Base-by-base conservation (phyloP, 1,140 invertebrate species). In the Aphelenchoides avenae region DNA sequence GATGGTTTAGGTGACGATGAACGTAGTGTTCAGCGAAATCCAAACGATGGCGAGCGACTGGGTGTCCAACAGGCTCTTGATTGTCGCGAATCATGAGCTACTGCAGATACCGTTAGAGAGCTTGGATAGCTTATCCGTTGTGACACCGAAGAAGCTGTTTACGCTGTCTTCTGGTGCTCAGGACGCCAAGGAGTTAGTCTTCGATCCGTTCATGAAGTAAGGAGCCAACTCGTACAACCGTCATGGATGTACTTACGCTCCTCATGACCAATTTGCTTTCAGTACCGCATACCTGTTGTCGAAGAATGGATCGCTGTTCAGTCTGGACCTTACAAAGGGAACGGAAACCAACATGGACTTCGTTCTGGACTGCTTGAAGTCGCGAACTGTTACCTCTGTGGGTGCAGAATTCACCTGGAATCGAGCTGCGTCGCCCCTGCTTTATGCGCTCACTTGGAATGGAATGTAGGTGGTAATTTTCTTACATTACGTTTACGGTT, bases 381-480 rank as follows among this genome's bases (percentile, higher is more conserved):
- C 58, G n/a, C 58, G 75, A 59, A 75, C 72, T 4, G 62, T 75
- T 18, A 77, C 75, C 13, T 66, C 75, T 13, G 63, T 77, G 42
- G 77, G 70, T 49, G 62, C 55, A n/a, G 70, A 77, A 27, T 75
- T 75, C 46, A 37, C 57, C 6, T 75, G 72, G 72, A 75, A 75
- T 51, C 56, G 59, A 29, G 52, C 72, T 1, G 42, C 66, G 6
- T 77, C 72, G 9, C 72, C 72, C 0, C 54, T 56, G 44, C 58
- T 75, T n/a, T 75, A 70, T 40, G 70, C 74, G 3, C 49, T 75
- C 0, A 75, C 72, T 4, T 75, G 72, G 72, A 75, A 75, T 56
- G 72, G 72, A 20, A 18, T 75, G 33, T 66, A 75, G 22, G 52
- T 47, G 26, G 33, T 71, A 40, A 73, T 73, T 44, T 7, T 57